phyloP scores from a whole-genome alignment of 2,888 invertebrate species.

The Arctia plantaginis region DNA sequence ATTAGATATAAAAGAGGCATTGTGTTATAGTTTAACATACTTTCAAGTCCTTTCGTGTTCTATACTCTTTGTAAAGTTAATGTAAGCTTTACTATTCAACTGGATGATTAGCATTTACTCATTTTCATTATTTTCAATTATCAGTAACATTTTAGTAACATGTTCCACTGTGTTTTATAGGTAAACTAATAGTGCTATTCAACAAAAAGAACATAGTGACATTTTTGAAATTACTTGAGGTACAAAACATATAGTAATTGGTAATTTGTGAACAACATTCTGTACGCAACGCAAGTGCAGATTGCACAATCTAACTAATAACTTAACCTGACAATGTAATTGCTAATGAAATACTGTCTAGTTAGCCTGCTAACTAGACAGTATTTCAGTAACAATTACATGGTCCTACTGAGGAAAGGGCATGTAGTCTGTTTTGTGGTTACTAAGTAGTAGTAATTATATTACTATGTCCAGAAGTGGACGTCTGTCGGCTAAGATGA shows the following conservation, averaged over 20 bases:
- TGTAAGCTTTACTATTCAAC: not conserved
- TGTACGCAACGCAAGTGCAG: conserved; percentile 44
- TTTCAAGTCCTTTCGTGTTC: too few relatives aligned
- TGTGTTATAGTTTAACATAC: too few relatives aligned
- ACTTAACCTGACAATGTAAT: conserved; percentile 20
- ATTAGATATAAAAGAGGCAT: too few relatives aligned
- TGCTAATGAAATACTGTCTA: not conserved
- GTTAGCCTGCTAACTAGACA: not conserved
- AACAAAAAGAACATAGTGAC: conserved; percentile 34
- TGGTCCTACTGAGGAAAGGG: not conserved
- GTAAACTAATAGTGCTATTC: conserved; percentile 24
- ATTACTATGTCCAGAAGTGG: too few relatives aligned
- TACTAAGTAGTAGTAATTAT: not conserved
- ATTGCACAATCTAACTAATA: conserved; percentile 43
- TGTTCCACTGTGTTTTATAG: conserved; percentile 23
- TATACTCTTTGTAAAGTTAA: not conserved
- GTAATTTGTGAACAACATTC: conserved; percentile 53
- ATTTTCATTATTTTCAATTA: not conserved
- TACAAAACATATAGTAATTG: conserved; percentile 53
- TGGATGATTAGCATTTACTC: not conserved
- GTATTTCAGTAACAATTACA: too few relatives aligned
- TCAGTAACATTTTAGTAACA: conserved; percentile 20
- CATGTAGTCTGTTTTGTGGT: not conserved
- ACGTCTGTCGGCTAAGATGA: too few relatives aligned
- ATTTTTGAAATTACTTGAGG: conserved; percentile 34